phyloP scores from a whole-genome alignment of 2,113 vertebrate species.

The Paramisgurnus dabryanus region DNA sequence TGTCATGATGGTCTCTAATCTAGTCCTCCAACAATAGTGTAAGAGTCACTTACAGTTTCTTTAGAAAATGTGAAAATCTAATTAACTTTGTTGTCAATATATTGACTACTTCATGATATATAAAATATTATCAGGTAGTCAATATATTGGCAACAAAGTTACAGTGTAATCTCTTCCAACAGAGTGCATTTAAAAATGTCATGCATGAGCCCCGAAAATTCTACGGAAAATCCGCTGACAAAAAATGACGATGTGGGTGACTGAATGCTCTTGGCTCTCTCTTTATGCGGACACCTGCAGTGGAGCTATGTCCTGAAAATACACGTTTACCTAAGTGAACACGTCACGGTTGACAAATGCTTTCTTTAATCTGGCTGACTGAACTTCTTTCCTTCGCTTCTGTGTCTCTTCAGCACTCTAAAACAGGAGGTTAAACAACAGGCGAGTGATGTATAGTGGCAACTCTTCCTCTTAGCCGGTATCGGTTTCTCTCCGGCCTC shows the following conservation, averaged over 20 bases:
- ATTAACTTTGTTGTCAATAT: not conserved
- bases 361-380: conserved; percentile 19
- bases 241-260: not conserved
- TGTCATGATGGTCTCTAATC: too few species aligned
- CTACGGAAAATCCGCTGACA: not conserved
- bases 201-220: not conserved
- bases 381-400: not conserved
- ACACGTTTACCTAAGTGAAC: conserved; percentile 31
- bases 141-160: not conserved
- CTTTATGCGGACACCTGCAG: not conserved
- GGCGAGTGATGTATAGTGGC: conserved; percentile 17
- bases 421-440: conserved; percentile 37
- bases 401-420: conserved; percentile 13
- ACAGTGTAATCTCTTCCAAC: not conserved
- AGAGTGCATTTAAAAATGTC: not conserved
- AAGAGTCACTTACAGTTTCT: not conserved
- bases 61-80: not conserved
- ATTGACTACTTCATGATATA: not conserved
- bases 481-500: not conserved
- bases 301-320: conserved; percentile 15
- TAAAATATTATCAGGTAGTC: not conserved
- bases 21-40: not conserved
- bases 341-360: conserved; percentile 16
- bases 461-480: not conserved
- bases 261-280: not conserved